A percentile compares a stretch with the other conserved stretches of the same genome.
Evolutionary conservation across 1,140 invertebrate genomes (phyloP).

Genomic region (Drosophila santomea): DNA sequence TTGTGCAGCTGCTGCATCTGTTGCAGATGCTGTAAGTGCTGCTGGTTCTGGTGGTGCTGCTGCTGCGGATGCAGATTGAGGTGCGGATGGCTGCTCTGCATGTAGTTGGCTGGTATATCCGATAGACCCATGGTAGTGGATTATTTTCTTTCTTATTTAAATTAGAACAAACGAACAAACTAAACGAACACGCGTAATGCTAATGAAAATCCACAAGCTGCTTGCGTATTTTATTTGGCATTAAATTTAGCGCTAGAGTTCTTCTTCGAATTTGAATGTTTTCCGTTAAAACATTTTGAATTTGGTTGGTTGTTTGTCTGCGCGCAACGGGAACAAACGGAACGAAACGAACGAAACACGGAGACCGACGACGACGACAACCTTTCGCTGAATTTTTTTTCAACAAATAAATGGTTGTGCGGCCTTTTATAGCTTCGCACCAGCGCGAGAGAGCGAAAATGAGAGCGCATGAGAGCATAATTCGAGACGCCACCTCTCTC

Average conservation of each 20-base stretch:
- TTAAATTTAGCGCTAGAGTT: constrained; percentile 36
- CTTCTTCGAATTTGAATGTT: constrained; percentile 16
- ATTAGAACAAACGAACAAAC: constrained; percentile 13
- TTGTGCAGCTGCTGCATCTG: constrained; percentile 50
- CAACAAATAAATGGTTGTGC: constrained; percentile 2
- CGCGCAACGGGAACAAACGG: constrained; percentile 42
- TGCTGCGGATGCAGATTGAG: constrained; percentile 41
- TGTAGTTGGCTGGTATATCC: constrained; percentile 78
- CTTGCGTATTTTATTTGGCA: constrained; percentile 36
- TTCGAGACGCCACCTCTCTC: neutral
- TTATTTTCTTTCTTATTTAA: constrained; percentile 13
- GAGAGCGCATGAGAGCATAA: constrained; percentile 26
- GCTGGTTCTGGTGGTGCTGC: constrained; percentile 45
- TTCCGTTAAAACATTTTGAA: constrained; percentile 53
- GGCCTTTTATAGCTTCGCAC: constrained; percentile 26
- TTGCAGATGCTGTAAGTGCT: constrained; percentile 42
- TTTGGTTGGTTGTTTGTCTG: constrained; percentile 44
- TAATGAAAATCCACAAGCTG: constrained; percentile 22
- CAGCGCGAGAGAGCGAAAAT: constrained; percentile 5
- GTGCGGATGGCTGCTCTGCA: constrained; percentile 70
- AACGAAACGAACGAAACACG: constrained; percentile 34
- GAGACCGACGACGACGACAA: constrained; percentile 30
- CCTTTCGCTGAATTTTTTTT: constrained; percentile 16
- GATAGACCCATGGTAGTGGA: constrained; percentile 70
- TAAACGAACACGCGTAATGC: constrained; percentile 27